Evolutionary conservation across 2,888 invertebrate species (phyloP), one percentile per base, ranked within the genome.

Genomic region (Coenonympha arcania): DNA sequence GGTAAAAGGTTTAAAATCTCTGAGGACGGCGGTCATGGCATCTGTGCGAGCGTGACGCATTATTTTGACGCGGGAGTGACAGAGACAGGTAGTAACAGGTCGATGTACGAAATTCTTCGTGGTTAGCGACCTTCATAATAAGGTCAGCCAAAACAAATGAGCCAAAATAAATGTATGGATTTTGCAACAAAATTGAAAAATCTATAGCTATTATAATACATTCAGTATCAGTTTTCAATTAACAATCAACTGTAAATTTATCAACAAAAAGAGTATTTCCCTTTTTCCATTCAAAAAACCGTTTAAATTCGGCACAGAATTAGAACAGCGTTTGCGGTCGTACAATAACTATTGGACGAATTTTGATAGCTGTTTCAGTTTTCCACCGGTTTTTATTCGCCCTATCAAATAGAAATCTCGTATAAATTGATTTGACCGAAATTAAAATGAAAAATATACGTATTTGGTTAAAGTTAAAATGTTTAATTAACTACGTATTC

Each of bases 321-420:
- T 48, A 45, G 44, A 54, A 48, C 26, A 40, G 44, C 48, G 48
- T 45, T 52, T 44, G 30, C 26, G 48, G 48, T 45, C 26, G 28
- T 37, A 15, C 37, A 44, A 45, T 44, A 41, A 48, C 31, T 44
- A 41, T 36, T 37, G 41, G 31, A 16, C 47, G 40, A 33, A 34
- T 39, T 44, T 48, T 48, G 41, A 46, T 43, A 39, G 16, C 39
- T 39, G 39, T 39, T 39, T 39, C 36, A 11, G n/a, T 19, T 36
- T 31, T 39, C 24, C 11, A 6, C n/a, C n/a, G 15, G 15, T 1
- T 39, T 39, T 20, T 39, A 31, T 31, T 39, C 39, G 15, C 1
- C 1, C 8, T 9, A 24, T 24, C 24, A 15, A 24, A 26, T 8
- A 24, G 22, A 15, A 11, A 5, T 8, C 15, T 2, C 11, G 16